Evolutionary conservation across 2,113 vertebrate genomes (phyloP).

Genomic region (Antechinus stuartii): DNA sequence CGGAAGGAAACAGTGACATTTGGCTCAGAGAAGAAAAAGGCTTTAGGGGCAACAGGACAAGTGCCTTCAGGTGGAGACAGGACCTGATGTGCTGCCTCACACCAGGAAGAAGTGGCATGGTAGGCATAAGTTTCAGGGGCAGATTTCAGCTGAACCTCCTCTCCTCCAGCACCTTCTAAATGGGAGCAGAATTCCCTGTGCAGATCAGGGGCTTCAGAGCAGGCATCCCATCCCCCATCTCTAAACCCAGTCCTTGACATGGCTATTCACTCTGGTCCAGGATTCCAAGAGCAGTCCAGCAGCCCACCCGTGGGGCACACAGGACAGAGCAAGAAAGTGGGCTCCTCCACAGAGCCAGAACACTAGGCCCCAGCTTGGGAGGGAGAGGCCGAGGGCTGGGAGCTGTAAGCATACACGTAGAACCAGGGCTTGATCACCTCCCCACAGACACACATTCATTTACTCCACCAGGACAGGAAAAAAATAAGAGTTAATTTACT

Average conservation of each 20-base stretch:
- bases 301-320: constrained; percentile 55
- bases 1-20: not conserved
- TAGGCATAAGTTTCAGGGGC: not conserved
- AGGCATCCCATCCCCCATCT: not conserved
- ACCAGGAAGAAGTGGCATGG: not conserved
- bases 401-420: constrained; percentile 79
- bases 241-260: not conserved
- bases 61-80: not conserved
- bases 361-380: constrained; percentile 72
- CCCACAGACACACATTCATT: constrained; percentile 87
- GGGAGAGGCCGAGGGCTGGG: constrained; percentile 79
- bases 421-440: constrained; percentile 84
- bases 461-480: constrained; percentile 85
- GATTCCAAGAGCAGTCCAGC: constrained; percentile 54
- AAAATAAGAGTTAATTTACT: constrained; percentile 89
- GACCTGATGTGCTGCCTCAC: not conserved
- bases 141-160: not conserved
- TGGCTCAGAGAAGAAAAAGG: not conserved
- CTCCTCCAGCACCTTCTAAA: not conserved
- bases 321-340: constrained; percentile 66
- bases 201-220: not conserved
- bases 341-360: constrained; percentile 58
- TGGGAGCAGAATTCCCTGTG: not conserved
- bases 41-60: not conserved
- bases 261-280: not conserved